Percentiles rank a stretch among this genome's conserved stretches.
Evolutionary conservation across 2,113 vertebrate genomes (phyloP).

Genomic region (Pygoscelis antarcticus): DNA sequence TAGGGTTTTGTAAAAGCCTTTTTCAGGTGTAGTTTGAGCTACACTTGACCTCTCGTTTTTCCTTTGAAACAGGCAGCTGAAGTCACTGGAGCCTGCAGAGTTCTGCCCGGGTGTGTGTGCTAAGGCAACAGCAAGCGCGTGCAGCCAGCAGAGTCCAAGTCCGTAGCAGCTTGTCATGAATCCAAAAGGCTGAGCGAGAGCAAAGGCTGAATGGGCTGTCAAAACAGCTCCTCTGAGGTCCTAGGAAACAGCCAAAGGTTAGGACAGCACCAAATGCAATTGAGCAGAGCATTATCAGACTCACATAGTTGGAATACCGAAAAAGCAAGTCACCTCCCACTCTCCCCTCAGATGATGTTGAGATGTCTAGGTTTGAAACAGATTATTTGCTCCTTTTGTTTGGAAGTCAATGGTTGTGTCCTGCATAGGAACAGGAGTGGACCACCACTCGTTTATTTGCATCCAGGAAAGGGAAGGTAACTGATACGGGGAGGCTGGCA

Average conservation of each 20-base stretch:
- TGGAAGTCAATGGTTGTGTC: not conserved
- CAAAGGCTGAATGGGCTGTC: not conserved
- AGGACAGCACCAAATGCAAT: fast-evolving
- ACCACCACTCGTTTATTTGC: not conserved
- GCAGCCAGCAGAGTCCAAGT: not conserved
- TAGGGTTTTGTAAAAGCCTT: not conserved
- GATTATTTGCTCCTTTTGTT: not conserved
- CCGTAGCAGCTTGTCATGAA: not conserved
- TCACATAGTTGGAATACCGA: not conserved
- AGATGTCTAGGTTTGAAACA: not conserved
- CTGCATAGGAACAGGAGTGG: not conserved
- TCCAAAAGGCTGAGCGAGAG: not conserved
- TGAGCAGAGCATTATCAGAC: not conserved
- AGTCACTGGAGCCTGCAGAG: not conserved
- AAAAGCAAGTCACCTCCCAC: not conserved
- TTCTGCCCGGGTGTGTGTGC: not conserved
- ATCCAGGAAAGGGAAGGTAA: constrained; percentile 39
- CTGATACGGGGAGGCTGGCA: constrained; percentile 2
- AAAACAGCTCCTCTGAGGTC: not conserved
- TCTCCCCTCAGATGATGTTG: not conserved
- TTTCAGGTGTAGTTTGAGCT: not conserved
- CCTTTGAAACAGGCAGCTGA: not conserved
- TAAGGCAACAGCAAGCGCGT: not conserved
- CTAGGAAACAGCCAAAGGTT: not conserved
- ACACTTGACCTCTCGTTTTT: fast-evolving